Base-by-base conservation (phyloP, 2,888 invertebrate species). In the Rhagonycha fulva region DNA sequence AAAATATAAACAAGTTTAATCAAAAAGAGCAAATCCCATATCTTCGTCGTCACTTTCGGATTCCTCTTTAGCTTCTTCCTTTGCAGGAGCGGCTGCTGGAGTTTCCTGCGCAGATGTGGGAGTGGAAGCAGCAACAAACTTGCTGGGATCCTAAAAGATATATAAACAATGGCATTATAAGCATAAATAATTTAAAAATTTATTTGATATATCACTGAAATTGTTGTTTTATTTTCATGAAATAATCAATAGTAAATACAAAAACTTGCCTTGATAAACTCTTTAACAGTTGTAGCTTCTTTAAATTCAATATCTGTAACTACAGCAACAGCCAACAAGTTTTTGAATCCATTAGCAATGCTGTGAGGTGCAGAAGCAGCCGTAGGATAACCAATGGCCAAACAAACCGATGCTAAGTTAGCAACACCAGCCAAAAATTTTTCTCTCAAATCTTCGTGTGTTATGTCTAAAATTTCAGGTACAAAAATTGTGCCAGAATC, bases 401-500 rank as follows among this genome's bases (percentile, higher is more conserved):
- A 91, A 86, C 96, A 99, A 24, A 99, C 93, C 5, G 97, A 92
- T 62, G 99, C 99, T 85, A 99, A 92, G 85, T 98, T 98, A 81
- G 95, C 94, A 68, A 99, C 98, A 82, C 99, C 99, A 89, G 92
- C 93, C 91, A 97, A 90, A 92, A 99, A 98, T 87, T 94, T 95
- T 80, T 92, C 92, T 72, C 96, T 92, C 76, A 99, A 91, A 88
- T 99, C 99, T 87, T 98, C 98, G 10, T 97, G 96, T 86, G 97
- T 98, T 89, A 99, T 99, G 90, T 99, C 99, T 85, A 99, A 91
- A 85, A 99, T 97, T 82, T 94, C 95, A 0, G 99, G 99, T 14
- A 96, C 95, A 88, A 99, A 99, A 86, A 98, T 95, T 82, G 98
- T 98, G 76, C 99, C 99, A 80, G 97, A 97, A 88, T 99, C 99